Evolutionary conservation across 2,797 vertebrate genomes (phyloP).

Genomic region (Oryzias sinensis): DNA sequence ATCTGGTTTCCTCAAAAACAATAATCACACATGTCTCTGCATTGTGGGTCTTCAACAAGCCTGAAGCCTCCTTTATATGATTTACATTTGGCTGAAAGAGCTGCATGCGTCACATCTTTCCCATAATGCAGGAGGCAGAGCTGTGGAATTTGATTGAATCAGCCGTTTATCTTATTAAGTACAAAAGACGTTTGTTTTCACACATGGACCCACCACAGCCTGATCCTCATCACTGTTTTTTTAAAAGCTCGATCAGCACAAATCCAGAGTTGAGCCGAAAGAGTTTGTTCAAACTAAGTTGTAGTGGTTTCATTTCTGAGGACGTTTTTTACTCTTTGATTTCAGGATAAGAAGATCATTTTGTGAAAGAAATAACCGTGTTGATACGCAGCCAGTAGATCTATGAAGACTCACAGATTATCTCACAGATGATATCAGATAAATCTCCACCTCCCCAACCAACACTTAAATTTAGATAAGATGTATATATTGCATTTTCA

Average conservation of each 20-base stretch:
- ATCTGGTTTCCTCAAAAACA: background rate
- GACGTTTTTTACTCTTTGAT: background rate
- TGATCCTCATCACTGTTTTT: background rate
- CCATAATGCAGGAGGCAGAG: constrained; percentile 5
- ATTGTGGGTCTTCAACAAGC: no score
- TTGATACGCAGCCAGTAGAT: constrained; percentile 1
- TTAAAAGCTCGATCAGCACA: background rate
- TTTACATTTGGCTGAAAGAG: background rate
- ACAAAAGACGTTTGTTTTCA: constrained; percentile 12
- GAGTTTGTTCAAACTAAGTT: background rate
- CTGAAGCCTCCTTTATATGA: background rate
- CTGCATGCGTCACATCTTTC: no score
- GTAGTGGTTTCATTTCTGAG: background rate
- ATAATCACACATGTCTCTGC: no score
- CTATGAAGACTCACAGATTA: constrained; percentile 9
- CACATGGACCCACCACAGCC: constrained; percentile 10
- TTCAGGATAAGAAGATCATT: background rate
- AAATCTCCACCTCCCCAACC: background rate
- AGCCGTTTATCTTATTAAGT: constrained; percentile 6
- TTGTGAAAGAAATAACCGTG: constrained; percentile 15
- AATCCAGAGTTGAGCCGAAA: background rate
- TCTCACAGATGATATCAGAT: constrained; percentile 6
- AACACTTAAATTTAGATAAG: background rate
- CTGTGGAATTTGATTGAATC: background rate
- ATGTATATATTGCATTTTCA: background rate